Conservation (phyloP, 2,888 invertebrate species). For the Platycheirus albimanus region DNA sequence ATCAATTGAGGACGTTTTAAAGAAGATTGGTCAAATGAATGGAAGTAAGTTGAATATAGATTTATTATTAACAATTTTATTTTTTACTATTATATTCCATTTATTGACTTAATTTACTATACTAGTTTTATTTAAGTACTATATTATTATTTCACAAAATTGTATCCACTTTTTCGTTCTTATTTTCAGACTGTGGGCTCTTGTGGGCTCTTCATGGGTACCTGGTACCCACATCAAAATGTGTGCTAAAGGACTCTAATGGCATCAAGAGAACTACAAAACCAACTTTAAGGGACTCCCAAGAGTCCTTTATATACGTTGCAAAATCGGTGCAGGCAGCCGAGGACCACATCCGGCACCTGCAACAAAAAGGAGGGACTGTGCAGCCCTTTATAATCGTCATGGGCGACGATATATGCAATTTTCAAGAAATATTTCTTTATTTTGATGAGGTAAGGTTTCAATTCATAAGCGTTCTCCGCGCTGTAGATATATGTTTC, state of each 20-base stretch:
- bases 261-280: background rate
- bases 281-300: conserved; percentile 1
- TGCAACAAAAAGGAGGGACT: background rate
- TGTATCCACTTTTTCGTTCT: background rate
- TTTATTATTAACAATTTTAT: background rate
- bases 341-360: conserved; percentile 2
- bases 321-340: background rate
- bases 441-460: too few relatives aligned
- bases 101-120: too few relatives aligned
- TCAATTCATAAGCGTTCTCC: too few relatives aligned
- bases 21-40: background rate
- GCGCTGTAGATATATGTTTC: too few relatives aligned
- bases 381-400: background rate
- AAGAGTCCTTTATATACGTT: background rate
- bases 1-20: background rate
- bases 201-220: conserved; percentile 11
- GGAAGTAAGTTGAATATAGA: background rate
- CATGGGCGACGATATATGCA: background rate
- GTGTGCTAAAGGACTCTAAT: conserved; percentile 1
- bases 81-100: too few relatives aligned
- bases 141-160: too few relatives aligned
- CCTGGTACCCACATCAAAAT: conserved; percentile 2
- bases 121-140: too few relatives aligned
- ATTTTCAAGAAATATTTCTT: too few relatives aligned
- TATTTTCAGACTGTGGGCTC: conserved; percentile 2